Evolutionary conservation across 2,888 invertebrate species (phyloP).

Genomic region (Melanotus villosus): DNA sequence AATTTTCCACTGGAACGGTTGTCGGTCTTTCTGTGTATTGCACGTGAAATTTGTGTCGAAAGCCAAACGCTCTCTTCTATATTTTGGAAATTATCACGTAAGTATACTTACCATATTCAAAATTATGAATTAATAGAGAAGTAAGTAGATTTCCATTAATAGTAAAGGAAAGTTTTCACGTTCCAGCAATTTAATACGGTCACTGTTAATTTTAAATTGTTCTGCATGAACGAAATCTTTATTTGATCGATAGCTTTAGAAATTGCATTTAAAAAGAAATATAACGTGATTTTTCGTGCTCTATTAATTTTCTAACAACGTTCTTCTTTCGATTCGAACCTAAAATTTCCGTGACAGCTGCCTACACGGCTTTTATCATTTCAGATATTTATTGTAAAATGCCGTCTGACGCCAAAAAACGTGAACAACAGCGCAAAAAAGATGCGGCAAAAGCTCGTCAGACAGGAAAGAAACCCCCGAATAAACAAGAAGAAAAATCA

Average conservation of each 20-base stretch:
- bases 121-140: neutral
- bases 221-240: neutral
- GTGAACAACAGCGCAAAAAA: slow-evolving; percentile 97
- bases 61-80: neutral
- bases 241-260: slow-evolving; percentile 16
- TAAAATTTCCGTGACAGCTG: slow-evolving; percentile 11
- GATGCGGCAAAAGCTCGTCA: slow-evolving; percentile 87
- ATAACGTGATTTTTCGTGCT: neutral
- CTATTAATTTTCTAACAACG: neutral
- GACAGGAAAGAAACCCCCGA: slow-evolving; percentile 66
- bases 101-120: neutral
- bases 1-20: slow-evolving; percentile 26
- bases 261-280: neutral
- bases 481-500: slow-evolving; percentile 65
- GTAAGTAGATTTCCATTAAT: too few relatives aligned
- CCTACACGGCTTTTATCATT: neutral
- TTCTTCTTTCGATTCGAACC: neutral
- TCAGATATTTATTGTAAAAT: slow-evolving; percentile 73
- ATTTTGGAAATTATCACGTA: slow-evolving; percentile 6
- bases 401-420: slow-evolving; percentile 99
- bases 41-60: slow-evolving; percentile 29
- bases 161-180: neutral
- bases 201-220: slow-evolving; percentile 3
- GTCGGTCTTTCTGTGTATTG: slow-evolving; percentile 26
- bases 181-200: neutral